A percentile compares a stretch with the other conserved stretches of the same genome.
phyloP scores from a whole-genome alignment of 2,797 vertebrate species.

The Pseudochromis fuscus region DNA sequence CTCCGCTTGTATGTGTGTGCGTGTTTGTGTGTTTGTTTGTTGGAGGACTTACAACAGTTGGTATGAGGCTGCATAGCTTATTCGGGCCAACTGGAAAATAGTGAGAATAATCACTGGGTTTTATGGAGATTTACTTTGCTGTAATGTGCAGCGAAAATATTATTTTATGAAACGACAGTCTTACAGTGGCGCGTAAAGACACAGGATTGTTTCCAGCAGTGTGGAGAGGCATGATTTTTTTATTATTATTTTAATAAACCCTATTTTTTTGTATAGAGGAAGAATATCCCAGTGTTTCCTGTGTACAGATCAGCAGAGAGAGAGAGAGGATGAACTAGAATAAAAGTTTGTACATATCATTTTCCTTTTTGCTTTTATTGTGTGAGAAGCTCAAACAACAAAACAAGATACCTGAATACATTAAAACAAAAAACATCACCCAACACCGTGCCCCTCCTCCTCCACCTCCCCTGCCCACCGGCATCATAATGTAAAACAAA shows the following conservation, averaged over 20 bases:
- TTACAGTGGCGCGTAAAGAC: slow-evolving; percentile 22
- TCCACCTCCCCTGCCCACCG: slow-evolving; percentile 36
- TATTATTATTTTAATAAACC: slow-evolving; percentile 42
- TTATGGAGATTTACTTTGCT: slow-evolving; percentile 66
- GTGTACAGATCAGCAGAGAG: slow-evolving; percentile 1
- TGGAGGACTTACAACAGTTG: slow-evolving; percentile 53
- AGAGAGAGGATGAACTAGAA: slow-evolving; percentile 10
- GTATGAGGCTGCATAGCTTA: slow-evolving; percentile 54
- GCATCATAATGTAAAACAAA: slow-evolving; percentile 82
- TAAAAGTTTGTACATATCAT: slow-evolving; percentile 20
- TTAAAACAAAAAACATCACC: slow-evolving; percentile 62
- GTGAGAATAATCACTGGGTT: slow-evolving; percentile 59
- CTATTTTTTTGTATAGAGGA: slow-evolving; percentile 34
- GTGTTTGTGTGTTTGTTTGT: slow-evolving; percentile 37
- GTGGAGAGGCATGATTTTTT: slow-evolving; percentile 32
- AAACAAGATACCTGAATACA: slow-evolving; percentile 66
- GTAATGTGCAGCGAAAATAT: slow-evolving; percentile 55
- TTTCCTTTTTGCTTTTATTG: slow-evolving; percentile 30
- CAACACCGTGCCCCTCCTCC: background rate
- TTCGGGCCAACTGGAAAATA: slow-evolving; percentile 57
- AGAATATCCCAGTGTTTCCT: slow-evolving; percentile 28
- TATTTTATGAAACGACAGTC: slow-evolving; percentile 37
- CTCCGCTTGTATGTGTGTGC: slow-evolving; percentile 2
- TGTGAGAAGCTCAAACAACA: slow-evolving; percentile 51
- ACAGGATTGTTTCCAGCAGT: background rate